Base-by-base conservation (phyloP, 2,113 vertebrate genomes). In the Psittacara wagleri region DNA sequence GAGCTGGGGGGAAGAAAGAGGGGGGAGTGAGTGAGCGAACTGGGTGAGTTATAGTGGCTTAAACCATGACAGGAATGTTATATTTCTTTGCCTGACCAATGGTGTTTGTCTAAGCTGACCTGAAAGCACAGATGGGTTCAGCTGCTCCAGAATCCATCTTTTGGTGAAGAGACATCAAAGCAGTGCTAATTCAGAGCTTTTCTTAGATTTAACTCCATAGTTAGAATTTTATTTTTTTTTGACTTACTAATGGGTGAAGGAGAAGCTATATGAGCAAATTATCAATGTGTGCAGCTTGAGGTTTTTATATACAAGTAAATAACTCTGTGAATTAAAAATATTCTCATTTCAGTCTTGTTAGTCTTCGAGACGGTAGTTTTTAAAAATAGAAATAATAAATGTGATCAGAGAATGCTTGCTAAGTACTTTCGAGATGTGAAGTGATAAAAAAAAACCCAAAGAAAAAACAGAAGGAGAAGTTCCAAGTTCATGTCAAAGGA, bases 371-470 rank as follows among this genome's bases (percentile, higher is more conserved):
- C 46, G 70, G 93, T 66, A 0, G 0, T 22, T 86, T 73, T 95
- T 70, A 94, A 87, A 91, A 95, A 93, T 62, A 93, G 70, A 90
- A 94, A 83, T 83, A 83, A 80, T 77, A 90, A 95, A 94, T 59
- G 8, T 66, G 59, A 93, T 93, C 64, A 85, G 54, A 83, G 95
- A 95, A 85, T 77, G 10, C 39, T 92, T 91, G 69, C 68, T 76
- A 83, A 85, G 17, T 28, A 57, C 84, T 95, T 89, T 83, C 70
- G 95, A 95, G 91, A 82, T 66, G 24, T 69, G 74, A 92, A 68
- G 57, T 62, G 41, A 27, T 76, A 73, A 73, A 89, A 92, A 84
- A 41, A n/a, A 35, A 2, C 6, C 9, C n/a, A 52, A 92, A 90
- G 14, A 4, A 69, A 88, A 94, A 86, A 6, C 37, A 74, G 49